Base-by-base conservation (phyloP, 2,888 invertebrate genomes). In the Coelinius sp. region DNA sequence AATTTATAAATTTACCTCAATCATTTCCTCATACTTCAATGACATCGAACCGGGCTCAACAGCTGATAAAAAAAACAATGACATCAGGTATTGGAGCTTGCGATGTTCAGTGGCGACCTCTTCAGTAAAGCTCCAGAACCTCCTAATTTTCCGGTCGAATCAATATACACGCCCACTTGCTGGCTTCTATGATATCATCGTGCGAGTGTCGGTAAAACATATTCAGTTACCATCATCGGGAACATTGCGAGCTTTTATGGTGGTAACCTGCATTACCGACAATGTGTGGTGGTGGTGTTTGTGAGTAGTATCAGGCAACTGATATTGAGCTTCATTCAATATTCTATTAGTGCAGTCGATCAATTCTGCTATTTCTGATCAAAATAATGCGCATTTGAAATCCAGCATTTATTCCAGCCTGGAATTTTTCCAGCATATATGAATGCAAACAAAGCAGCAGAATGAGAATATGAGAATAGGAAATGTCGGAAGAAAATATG, bases 101-200 rank as follows among this genome's bases (percentile, higher is more conserved):
- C 1, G 1, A 20, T 12, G 49, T 64, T 22, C 56, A 24, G 70
- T 70, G 63, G 71, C 73, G 75, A 74, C 72, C 46, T 44, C 77
- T 68, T 8, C 31, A 2, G 70, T 53, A 12, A 17, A 56, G 27
- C 49, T 53, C 25, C 14, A 1, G 56, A 27, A 75, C 12, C 68
- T 72, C 52, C 20, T 75, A 2, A 56, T 35, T 8, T 8, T 17
- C 17, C 22, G 17, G 7, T 7, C 2, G 31, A 63, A 73, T 75
- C 77, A 65, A 77, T 68, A 62, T 27, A 35, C 27, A 35, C 59
- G 14, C 20, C n/a, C 6, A 20, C 20, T 2, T 1, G 22, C 22
- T 27, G 1, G 22, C 44, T 46, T 17, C 12, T 2, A 31, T 20
- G 20, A 27, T 46, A 22, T 0, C 35, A n/a, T 8, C 56, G 8